Evolutionary conservation across 2,797 vertebrate species (phyloP).

Genomic region (Mormyrus hasselquistii): DNA sequence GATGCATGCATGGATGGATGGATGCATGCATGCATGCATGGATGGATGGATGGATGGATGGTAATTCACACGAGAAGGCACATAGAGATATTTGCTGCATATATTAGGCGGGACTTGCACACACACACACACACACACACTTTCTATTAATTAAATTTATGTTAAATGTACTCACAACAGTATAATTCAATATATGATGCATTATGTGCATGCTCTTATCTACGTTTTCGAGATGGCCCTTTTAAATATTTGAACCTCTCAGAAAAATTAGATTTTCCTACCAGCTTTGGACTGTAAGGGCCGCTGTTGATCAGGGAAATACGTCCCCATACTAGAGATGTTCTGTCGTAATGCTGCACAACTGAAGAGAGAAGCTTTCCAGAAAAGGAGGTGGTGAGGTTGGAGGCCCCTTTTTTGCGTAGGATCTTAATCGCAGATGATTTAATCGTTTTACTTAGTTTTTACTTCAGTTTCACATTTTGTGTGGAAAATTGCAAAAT

Average conservation of each 20-base stretch:
- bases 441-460: neutral
- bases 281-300: constrained; percentile 18
- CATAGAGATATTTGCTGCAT: neutral
- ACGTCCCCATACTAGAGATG: neutral
- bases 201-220: neutral
- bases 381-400: neutral
- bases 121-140: neutral
- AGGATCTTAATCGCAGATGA: neutral
- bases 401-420: neutral
- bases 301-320: constrained; percentile 27
- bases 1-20: constrained; percentile 28
- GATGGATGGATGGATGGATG: constrained; percentile 36
- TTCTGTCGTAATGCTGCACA: neutral
- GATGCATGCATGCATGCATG: constrained; percentile 10
- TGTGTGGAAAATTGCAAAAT: neutral
- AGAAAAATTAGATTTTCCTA: neutral
- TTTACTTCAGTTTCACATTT: neutral
- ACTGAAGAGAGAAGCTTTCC: neutral
- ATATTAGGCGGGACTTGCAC: neutral
- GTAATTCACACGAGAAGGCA: neutral
- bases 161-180: neutral
- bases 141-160: neutral
- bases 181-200: neutral
- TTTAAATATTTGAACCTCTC: neutral
- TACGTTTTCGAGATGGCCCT: neutral